These are phyloP conservation scores for Bujurquina vittata DNA, from an alignment of 2,113 vertebrate species.

Conservation along the genomic window DNA sequence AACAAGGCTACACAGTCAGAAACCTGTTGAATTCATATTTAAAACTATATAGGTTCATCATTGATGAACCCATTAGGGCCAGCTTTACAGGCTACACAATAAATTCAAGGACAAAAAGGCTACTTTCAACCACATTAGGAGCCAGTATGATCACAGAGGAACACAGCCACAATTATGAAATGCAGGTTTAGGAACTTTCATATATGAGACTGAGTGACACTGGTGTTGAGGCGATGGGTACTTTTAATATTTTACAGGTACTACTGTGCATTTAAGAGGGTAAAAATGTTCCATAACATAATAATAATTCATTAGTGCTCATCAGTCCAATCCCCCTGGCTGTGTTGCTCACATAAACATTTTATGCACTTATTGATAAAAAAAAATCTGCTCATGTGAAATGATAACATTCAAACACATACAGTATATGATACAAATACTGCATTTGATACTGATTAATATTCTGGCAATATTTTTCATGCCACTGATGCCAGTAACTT, in stretches of 20 bases:
- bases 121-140: neutral
- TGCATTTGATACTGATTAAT: neutral
- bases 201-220: neutral
- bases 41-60: neutral
- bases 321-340: neutral
- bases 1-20: neutral
- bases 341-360: neutral
- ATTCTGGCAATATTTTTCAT: neutral
- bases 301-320: neutral
- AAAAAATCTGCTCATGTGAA: neutral
- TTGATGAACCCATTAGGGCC: neutral
- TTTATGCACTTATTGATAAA: neutral
- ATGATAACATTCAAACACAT: neutral
- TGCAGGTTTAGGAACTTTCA: neutral
- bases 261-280: neutral
- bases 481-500: neutral
- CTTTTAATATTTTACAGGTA: neutral
- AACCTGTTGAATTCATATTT: neutral
- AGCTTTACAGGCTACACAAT: neutral
- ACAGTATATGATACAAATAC: neutral
- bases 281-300: neutral
- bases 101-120: neutral
- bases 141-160: no score
- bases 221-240: neutral
- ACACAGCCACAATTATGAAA: neutral